Conservation (phyloP, 2,797 vertebrate genomes). For the Phrynocephalus guinanensis region DNA sequence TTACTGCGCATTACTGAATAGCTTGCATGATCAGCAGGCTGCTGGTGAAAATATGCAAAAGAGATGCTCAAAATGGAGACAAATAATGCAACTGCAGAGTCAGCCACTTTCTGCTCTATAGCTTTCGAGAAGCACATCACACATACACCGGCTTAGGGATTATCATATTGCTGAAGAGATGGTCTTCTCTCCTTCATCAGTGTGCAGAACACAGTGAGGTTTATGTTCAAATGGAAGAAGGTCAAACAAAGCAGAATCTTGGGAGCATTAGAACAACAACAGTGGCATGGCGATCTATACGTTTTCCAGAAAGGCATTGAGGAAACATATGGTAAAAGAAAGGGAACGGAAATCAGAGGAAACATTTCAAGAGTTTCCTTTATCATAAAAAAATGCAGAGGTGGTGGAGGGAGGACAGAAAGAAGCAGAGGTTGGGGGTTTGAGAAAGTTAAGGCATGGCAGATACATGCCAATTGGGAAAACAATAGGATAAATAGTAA, state of each 20-base stretch:
- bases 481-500: neutral
- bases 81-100: constrained; percentile 63
- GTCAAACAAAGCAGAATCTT: neutral
- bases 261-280: neutral
- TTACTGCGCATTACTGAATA: constrained; percentile 58
- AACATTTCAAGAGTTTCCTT: neutral
- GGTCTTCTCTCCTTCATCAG: neutral
- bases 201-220: neutral
- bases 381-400: neutral
- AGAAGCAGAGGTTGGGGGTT: neutral
- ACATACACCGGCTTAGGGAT: neutral
- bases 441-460: neutral
- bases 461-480: neutral
- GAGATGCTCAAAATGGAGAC: constrained; percentile 41
- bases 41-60: constrained; percentile 52
- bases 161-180: neutral
- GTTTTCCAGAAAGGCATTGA: neutral
- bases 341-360: constrained; percentile 4
- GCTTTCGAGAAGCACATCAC: constrained; percentile 38
- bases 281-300: neutral
- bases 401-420: neutral
- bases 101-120: constrained; percentile 48
- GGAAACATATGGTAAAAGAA: neutral
- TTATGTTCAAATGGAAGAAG: constrained; percentile 22
- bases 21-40: constrained; percentile 55